Conservation (phyloP, 2,888 invertebrate species). For the Cyclophora punctaria region DNA sequence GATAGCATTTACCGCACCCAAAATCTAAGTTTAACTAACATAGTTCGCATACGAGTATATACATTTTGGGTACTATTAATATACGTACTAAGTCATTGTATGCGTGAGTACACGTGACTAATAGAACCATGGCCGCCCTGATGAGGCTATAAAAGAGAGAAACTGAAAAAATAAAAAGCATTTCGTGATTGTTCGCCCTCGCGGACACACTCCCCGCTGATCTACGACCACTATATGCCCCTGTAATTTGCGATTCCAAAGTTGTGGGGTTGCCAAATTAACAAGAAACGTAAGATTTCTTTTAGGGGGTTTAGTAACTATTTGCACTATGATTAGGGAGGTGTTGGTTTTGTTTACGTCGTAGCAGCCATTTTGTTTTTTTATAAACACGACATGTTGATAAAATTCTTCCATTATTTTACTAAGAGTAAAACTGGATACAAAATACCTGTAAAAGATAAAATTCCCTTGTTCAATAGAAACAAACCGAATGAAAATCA, state of each 20-base stretch:
- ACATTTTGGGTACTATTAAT: too few relatives aligned
- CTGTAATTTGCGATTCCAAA: conserved; percentile 41
- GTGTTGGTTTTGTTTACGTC: neutral
- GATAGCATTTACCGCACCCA: conserved; percentile 17
- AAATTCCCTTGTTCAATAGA: neutral
- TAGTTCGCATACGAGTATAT: too few relatives aligned
- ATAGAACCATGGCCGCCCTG: conserved; percentile 42
- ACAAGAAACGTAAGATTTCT: conserved; percentile 9
- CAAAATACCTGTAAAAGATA: neutral
- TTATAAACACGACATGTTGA: neutral
- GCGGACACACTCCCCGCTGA: conserved; percentile 32
- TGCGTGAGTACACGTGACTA: conserved; percentile 25
- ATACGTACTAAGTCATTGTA: conserved; percentile 6
- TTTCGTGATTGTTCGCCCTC: conserved; percentile 57
- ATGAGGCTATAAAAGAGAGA: conserved; percentile 61
- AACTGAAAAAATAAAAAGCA: conserved; percentile 65
- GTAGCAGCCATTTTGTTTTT: neutral
- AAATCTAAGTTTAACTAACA: neutral
- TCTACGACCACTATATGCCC: conserved; percentile 26
- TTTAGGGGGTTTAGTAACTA: neutral
- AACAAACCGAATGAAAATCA: too few relatives aligned
- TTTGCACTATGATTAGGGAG: neutral
- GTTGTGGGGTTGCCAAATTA: conserved; percentile 18
- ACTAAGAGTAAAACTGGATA: neutral
- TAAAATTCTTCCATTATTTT: neutral